Base-by-base conservation (phyloP, 2,113 vertebrate genomes). In the Rhinoderma darwinii region DNA sequence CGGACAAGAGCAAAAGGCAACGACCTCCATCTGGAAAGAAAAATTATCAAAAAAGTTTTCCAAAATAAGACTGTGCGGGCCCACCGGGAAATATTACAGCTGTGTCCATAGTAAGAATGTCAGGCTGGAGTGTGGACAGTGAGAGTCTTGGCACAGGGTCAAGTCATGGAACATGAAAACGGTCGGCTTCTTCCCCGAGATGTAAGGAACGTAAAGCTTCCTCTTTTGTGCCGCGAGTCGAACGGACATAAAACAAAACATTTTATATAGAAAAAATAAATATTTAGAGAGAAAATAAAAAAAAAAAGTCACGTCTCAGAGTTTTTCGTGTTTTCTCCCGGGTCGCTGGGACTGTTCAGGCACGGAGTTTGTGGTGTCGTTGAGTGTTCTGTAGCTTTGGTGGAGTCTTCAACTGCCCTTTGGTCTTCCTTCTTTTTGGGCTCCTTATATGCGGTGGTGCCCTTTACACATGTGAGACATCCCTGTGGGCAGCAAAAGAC, bases 221-320 rank as follows among this genome's bases (percentile, higher is more conserved):
- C 27, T 66, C 41, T 32, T 68, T 79, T 39, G 76, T 39, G 43
- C 43, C 11, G 59, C 3, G 6, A n/a, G 6, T 15, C 2, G 15
- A 86, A 80, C 11, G 84, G 51, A 59, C 27, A 66, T 85, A 76
- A 85, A 85, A 85, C 66, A 85, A 61, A 72, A 51, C 22, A 17
- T 41, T 32, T 80, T 81, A 81, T 50, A 56, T 72, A 63, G 7
- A 81, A 41, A 51, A 78, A 1, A 35, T 35, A 51, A 83, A 86
- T 54, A 35, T 86, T 44, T 86, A 73, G 44, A 56, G 47, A n/a
- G 37, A 51, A 32, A 25, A 68, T 35, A 14, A 30, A 66, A 56
- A 25, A n/a, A 32, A 68, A 74, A n/a, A 59, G 37, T 82, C 77
- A 86, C 5, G 84, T 44, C 4, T 81, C 35, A 1, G 75, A 68